phyloP scores from a whole-genome alignment of 2,888 invertebrate species.

The Meiosimyza decipiens region DNA sequence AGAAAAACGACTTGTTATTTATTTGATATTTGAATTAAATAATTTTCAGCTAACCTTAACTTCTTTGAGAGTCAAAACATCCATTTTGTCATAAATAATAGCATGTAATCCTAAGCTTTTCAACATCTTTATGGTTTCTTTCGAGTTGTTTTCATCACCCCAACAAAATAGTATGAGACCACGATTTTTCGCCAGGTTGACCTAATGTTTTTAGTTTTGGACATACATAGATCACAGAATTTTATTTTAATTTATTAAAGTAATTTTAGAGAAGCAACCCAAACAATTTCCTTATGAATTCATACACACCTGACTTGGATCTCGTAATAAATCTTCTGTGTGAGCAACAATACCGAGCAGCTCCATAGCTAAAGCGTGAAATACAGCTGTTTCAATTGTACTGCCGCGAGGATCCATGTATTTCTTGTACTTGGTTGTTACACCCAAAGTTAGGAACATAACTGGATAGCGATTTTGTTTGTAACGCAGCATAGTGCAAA shows the following conservation, averaged over 20 bases:
- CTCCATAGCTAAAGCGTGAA: slow-evolving; percentile 83
- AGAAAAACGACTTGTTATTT: background rate
- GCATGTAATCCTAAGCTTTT: slow-evolving; percentile 93
- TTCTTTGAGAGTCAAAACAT: slow-evolving; percentile 67
- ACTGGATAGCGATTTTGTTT: slow-evolving; percentile 99
- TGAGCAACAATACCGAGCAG: slow-evolving; percentile 92
- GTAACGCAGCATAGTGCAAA: slow-evolving; percentile 90
- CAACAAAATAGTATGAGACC: slow-evolving; percentile 94
- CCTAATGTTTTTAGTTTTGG: slow-evolving; percentile 65
- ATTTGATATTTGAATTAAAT: slow-evolving; percentile 1
- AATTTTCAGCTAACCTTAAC: slow-evolving; percentile 54
- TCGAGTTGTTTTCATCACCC: slow-evolving; percentile 96
- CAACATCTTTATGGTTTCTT: slow-evolving; percentile 83
- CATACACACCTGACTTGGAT: slow-evolving; percentile 77
- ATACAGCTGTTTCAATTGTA: slow-evolving; percentile 83
- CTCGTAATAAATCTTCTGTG: slow-evolving; percentile 89
- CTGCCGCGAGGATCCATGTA: slow-evolving; percentile 88
- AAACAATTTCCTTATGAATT: background rate
- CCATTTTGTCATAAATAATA: slow-evolving; percentile 95
- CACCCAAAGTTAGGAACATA: slow-evolving; percentile 90
- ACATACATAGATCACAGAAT: background rate
- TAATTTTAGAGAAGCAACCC: slow-evolving; percentile 10
- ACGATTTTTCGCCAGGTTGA: slow-evolving; percentile 80
- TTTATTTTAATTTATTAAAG: background rate
- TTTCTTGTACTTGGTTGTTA: slow-evolving; percentile 77